Evolutionary conservation across 2,797 vertebrate species (phyloP).

Genomic region (Urophycis tenuis): DNA sequence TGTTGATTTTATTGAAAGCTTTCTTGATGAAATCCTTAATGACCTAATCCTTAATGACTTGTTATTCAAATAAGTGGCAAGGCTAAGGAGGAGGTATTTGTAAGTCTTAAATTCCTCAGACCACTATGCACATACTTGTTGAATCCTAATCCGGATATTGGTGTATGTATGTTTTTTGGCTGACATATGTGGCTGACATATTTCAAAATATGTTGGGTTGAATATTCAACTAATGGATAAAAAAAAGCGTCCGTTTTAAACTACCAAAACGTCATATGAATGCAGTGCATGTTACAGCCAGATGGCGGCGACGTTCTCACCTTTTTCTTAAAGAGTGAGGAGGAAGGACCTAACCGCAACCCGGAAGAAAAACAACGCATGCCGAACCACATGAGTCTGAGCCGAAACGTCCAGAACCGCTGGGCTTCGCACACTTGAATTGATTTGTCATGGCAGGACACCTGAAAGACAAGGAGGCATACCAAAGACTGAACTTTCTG

Average conservation of each 20-base stretch:
- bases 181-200: neutral
- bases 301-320: neutral
- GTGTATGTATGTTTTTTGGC: neutral
- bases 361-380: constrained; percentile 26
- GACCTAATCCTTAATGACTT: too few species aligned
- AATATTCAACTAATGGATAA: neutral
- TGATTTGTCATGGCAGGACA: constrained; percentile 59
- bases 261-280: neutral
- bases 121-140: neutral
- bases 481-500: constrained; percentile 77
- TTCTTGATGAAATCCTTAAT: neutral
- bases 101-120: neutral
- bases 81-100: neutral
- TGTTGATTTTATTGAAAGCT: neutral
- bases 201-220: neutral
- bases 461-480: constrained; percentile 82
- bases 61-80: neutral
- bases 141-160: neutral
- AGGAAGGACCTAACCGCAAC: neutral
- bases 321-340: neutral
- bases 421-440: neutral
- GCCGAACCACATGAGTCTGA: neutral
- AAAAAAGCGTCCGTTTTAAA: too few species aligned
- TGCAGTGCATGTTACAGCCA: neutral
- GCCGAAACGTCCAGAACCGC: too few species aligned